phyloP scores from a whole-genome alignment of 2,888 invertebrate species.

The Drosophila rellima region DNA sequence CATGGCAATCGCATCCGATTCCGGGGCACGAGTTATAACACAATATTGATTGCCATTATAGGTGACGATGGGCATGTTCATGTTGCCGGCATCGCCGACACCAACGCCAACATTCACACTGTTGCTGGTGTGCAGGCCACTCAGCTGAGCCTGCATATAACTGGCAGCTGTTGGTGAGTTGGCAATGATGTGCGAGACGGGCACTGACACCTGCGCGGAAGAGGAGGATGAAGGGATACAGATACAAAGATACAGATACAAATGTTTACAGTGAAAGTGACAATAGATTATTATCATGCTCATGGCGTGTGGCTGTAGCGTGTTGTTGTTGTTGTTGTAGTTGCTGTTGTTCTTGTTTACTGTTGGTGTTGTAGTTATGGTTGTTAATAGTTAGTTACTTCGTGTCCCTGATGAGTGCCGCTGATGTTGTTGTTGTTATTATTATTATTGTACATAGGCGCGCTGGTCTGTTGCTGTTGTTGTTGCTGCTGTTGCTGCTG shows the following conservation, averaged over 20 bases:
- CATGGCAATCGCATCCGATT: slow-evolving; percentile 75
- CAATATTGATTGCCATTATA: slow-evolving; percentile 84
- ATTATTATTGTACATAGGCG: slow-evolving; percentile 71
- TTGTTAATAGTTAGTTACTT: slow-evolving; percentile 82
- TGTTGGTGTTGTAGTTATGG: slow-evolving; percentile 46
- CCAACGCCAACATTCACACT: slow-evolving; percentile 36
- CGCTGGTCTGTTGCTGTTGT: slow-evolving; percentile 70
- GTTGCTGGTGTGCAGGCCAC: slow-evolving; percentile 61
- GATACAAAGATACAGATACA: slow-evolving; percentile 32
- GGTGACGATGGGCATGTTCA: slow-evolving; percentile 82
- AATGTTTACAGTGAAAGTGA: slow-evolving; percentile 53
- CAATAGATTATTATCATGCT: slow-evolving; percentile 46
- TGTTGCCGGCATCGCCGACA: slow-evolving; percentile 40
- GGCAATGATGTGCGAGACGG: slow-evolving; percentile 83
- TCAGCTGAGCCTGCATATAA: slow-evolving; percentile 83
- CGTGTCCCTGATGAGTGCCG: slow-evolving; percentile 75
- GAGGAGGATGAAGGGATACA: slow-evolving; percentile 50
- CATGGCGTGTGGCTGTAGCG: slow-evolving; percentile 61
- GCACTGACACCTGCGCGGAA: slow-evolving; percentile 80
- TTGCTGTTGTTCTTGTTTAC: slow-evolving; percentile 47
- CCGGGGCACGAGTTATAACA: slow-evolving; percentile 81
- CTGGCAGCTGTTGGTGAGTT: slow-evolving; percentile 83
- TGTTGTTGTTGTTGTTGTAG: slow-evolving; percentile 57
- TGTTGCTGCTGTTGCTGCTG: slow-evolving; percentile 58
- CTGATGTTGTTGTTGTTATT: slow-evolving; percentile 55